Conservation (phyloP, 2,797 vertebrate species). For the Pangasius larnaudii region DNA sequence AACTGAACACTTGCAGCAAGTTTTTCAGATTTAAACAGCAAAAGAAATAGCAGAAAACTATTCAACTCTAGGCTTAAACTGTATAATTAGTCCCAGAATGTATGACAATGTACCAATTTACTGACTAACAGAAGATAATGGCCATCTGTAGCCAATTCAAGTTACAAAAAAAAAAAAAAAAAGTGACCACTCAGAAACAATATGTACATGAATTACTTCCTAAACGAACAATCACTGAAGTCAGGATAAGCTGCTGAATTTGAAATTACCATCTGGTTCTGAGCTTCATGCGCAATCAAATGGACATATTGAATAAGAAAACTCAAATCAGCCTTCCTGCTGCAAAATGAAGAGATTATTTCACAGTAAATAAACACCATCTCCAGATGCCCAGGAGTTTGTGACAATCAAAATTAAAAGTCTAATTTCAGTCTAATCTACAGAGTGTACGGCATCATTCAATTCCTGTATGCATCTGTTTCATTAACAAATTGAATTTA, state of each 20-base stretch:
- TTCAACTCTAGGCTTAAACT: background rate
- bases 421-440: background rate
- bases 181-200: background rate
- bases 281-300: background rate
- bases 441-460: background rate
- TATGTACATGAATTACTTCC: background rate
- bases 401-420: background rate
- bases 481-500: background rate
- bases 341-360: background rate
- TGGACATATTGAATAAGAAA: background rate
- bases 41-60: background rate
- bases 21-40: constrained; percentile 2
- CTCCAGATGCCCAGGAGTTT: background rate
- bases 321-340: background rate
- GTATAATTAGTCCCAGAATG: background rate
- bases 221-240: background rate
- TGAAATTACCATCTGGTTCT: constrained; percentile 8
- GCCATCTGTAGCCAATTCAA: constrained; percentile 10
- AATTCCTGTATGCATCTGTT: background rate
- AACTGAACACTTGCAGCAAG: background rate
- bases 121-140: constrained; percentile 3
- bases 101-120: background rate
- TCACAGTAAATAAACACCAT: background rate
- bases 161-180: background rate
- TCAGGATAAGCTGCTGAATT: background rate